Percentiles rank a stretch among this genome's conserved stretches.
Evolutionary conservation across 2,797 vertebrate species (phyloP).

Genomic region (Pseudochaenichthys georgianus): DNA sequence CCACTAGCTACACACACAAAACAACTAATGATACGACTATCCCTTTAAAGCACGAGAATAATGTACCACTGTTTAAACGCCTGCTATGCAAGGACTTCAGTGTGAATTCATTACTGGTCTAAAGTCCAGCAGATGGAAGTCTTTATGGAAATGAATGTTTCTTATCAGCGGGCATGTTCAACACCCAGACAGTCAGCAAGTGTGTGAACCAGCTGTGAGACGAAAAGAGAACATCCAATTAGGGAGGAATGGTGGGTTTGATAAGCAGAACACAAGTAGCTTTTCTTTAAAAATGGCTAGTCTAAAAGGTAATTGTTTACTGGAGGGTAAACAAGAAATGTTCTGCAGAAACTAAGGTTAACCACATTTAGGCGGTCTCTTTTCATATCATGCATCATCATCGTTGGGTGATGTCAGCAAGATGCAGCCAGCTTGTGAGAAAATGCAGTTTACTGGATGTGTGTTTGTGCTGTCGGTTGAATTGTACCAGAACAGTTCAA

Average conservation of each 20-base stretch:
- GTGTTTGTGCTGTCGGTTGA: neutral
- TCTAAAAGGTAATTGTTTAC: neutral
- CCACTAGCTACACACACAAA: too few relatives aligned
- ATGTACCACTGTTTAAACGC: neutral
- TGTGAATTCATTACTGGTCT: neutral
- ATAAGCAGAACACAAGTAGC: neutral
- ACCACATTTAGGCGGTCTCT: neutral
- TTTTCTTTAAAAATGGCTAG: neutral
- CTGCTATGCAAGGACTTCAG: neutral
- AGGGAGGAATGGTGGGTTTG: neutral
- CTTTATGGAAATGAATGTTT: constrained; percentile 38
- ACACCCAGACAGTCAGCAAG: neutral
- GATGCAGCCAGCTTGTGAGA: neutral
- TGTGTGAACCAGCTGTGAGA: neutral
- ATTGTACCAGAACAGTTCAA: neutral
- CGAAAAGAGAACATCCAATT: constrained; percentile 7
- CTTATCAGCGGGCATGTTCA: constrained; percentile 38
- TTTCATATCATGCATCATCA: constrained; percentile 4
- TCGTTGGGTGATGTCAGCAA: constrained; percentile 30
- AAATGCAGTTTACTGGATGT: neutral
- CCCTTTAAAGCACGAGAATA: neutral
- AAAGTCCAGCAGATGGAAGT: constrained; percentile 19
- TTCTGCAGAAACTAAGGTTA: constrained; percentile 2
- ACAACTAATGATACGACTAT: neutral
- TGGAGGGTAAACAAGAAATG: neutral